Evolutionary conservation across 1,140 invertebrate species (phyloP).

Genomic region (Aleiodes sp.): DNA sequence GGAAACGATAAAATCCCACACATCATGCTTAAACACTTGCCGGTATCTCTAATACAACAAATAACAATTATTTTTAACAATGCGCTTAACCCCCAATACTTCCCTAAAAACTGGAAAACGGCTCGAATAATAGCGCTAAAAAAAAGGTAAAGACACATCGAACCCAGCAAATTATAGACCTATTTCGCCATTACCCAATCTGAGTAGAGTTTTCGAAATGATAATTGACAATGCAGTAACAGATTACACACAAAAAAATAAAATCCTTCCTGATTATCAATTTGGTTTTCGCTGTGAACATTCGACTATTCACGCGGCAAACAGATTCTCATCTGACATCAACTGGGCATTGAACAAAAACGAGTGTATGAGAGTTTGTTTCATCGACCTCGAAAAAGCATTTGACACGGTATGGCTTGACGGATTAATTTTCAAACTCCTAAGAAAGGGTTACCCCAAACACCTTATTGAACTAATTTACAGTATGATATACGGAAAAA

Average conservation of each 20-base stretch:
- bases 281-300: constrained; percentile 19
- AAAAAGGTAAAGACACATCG: neutral
- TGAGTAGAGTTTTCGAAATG: constrained; percentile 30
- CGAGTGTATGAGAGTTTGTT: neutral
- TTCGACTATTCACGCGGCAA: constrained; percentile 21
- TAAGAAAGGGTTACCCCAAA: neutral
- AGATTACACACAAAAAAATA: constrained; percentile 8
- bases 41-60: too few relatives aligned
- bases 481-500: constrained; percentile 15
- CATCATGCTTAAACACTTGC: too few relatives aligned
- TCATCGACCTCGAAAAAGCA: constrained; percentile 18
- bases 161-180: constrained; percentile 25
- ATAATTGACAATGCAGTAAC: constrained; percentile 24
- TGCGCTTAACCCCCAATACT: neutral
- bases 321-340: constrained; percentile 20
- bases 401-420: constrained; percentile 22
- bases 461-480: constrained; percentile 14
- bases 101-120: neutral
- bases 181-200: constrained; percentile 17
- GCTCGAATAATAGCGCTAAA: neutral
- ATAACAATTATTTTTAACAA: too few relatives aligned
- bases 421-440: constrained; percentile 6
- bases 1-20: too few relatives aligned
- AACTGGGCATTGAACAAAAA: neutral
- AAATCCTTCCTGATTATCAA: constrained; percentile 25